phyloP scores from a whole-genome alignment of 2,888 invertebrate species.

The Hesperia comma region DNA sequence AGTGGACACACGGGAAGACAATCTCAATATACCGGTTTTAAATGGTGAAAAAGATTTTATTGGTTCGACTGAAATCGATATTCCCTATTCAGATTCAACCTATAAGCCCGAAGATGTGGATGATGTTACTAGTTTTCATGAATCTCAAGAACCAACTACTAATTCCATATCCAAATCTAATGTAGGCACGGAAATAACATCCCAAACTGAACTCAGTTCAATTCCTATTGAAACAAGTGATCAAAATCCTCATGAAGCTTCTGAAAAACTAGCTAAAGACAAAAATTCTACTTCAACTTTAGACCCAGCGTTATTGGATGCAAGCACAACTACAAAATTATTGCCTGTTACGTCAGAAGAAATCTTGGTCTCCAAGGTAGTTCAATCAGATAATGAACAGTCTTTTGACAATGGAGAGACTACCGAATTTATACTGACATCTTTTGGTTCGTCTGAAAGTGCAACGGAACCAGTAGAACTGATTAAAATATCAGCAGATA shows the following conservation, averaged over 20 bases:
- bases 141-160: slow-evolving; percentile 55
- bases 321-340: slow-evolving; percentile 51
- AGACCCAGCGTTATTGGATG: slow-evolving; percentile 47
- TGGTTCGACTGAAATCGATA: slow-evolving; percentile 30
- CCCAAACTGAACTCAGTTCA: slow-evolving; percentile 73
- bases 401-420: slow-evolving; percentile 68
- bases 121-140: slow-evolving; percentile 46
- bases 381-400: slow-evolving; percentile 48
- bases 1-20: slow-evolving; percentile 12
- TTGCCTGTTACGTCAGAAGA: slow-evolving; percentile 54
- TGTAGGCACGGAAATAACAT: slow-evolving; percentile 67
- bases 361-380: slow-evolving; percentile 55
- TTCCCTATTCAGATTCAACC: slow-evolving; percentile 37
- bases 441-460: slow-evolving; percentile 68
- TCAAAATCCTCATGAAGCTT: slow-evolving; percentile 69
- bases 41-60: slow-evolving; percentile 33
- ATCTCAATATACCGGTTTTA: slow-evolving; percentile 18
- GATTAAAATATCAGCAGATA: slow-evolving; percentile 64
- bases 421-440: slow-evolving; percentile 67
- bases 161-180: slow-evolving; percentile 61
- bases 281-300: slow-evolving; percentile 55
- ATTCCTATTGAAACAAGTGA: slow-evolving; percentile 76
- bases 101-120: slow-evolving; percentile 36
- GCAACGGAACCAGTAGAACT: slow-evolving; percentile 69
- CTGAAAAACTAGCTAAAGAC: slow-evolving; percentile 60